Evolutionary conservation across 2,797 vertebrate genomes (phyloP).

Genomic region (Lemur catta): DNA sequence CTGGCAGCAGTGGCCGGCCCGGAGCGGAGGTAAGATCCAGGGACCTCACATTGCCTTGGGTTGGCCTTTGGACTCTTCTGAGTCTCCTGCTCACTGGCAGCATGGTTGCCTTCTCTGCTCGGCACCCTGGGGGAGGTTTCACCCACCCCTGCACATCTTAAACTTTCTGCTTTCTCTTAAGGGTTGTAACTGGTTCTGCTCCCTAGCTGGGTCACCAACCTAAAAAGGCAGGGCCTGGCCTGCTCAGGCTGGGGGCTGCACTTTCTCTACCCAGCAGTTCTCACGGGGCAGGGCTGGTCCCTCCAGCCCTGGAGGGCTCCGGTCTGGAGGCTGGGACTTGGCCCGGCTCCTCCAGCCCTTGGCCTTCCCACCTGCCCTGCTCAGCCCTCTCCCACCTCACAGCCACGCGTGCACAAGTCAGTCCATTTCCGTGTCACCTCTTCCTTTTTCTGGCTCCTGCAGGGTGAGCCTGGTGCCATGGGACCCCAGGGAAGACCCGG

Average conservation of each 20-base stretch:
- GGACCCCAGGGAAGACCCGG: conserved; percentile 92
- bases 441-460: conserved; percentile 44
- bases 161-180: not conserved
- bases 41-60: not conserved
- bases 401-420: rapidly evolving
- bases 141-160: not conserved
- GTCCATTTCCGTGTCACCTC: not conserved
- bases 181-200: not conserved
- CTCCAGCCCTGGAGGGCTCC: not conserved
- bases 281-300: not conserved
- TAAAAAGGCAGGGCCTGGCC: not conserved
- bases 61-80: not conserved
- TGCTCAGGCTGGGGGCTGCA: not conserved
- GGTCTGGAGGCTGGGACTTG: not conserved
- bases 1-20: conserved; percentile 87
- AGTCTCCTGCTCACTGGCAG: not conserved
- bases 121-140: not conserved
- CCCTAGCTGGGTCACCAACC: not conserved
- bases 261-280: not conserved
- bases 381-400: not conserved
- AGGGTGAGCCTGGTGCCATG: conserved; percentile 93
- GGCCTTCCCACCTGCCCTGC: not conserved
- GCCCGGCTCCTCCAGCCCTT: rapidly evolving
- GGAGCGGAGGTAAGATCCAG: conserved; percentile 90
- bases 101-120: not conserved